Percentiles rank a stretch among this genome's conserved stretches.
Conservation (phyloP, 92 coral and sea anemone genomes). For the Zoanthus gigantus region DNA sequence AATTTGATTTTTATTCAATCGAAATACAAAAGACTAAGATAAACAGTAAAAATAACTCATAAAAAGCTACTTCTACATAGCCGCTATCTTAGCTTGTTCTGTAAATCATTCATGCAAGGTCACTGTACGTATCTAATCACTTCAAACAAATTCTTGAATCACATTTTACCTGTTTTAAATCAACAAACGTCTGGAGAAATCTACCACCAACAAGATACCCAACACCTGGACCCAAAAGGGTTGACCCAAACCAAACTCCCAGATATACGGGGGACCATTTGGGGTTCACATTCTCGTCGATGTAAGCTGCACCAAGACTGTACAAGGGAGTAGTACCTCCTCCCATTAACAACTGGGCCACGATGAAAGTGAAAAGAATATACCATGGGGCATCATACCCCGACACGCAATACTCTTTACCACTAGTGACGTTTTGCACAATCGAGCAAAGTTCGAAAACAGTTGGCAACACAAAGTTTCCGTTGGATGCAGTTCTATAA, state of each 20-base stretch:
- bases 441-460: conserved; percentile 59
- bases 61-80: too few species aligned
- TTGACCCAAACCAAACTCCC: conserved; percentile 76
- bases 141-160: too few species aligned
- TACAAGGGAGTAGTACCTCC: conserved; percentile 93
- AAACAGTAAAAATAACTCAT: too few species aligned
- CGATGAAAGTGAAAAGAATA: conserved; percentile 69
- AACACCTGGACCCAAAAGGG: conserved; percentile 83
- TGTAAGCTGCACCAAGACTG: conserved; percentile 91
- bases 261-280: conserved; percentile 86
- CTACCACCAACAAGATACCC: conserved; percentile 90
- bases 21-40: too few species aligned
- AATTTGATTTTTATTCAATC: too few species aligned
- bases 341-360: conserved; percentile 91
- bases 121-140: too few species aligned
- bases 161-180: conserved; percentile 74
- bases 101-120: too few species aligned
- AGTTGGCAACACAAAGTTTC: conserved; percentile 10
- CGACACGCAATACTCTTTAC: conserved; percentile 58
- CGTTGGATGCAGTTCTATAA: conserved; percentile 62
- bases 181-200: conserved; percentile 72
- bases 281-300: conserved; percentile 93
- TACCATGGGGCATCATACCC: conserved; percentile 77
- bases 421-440: conserved; percentile 40
- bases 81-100: too few species aligned